These are phyloP conservation scores for Pachyrhynchus sulphureomaculatus DNA, from an alignment of 1,140 invertebrate species.

Conservation along the genomic window DNA sequence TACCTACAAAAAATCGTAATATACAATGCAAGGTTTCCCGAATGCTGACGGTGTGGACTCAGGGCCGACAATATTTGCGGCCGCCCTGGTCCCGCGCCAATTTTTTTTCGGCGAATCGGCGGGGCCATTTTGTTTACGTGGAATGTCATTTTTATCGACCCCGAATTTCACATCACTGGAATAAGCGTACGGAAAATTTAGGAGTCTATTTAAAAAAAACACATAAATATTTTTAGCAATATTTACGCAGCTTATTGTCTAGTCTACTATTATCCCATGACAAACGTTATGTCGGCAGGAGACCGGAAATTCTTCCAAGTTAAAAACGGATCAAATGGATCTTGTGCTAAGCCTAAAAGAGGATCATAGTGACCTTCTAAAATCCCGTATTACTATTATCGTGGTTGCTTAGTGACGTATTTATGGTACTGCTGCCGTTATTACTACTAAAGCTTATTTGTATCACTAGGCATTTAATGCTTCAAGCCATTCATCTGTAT, in stretches of 20 bases:
- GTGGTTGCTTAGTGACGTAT: slow-evolving; percentile 45
- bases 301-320: slow-evolving; percentile 70
- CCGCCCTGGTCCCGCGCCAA: slow-evolving; percentile 50
- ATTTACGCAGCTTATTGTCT: slow-evolving; percentile 62
- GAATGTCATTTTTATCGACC: slow-evolving; percentile 48
- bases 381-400: slow-evolving; percentile 50
- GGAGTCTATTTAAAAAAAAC: neutral
- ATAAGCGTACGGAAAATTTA: slow-evolving; percentile 37
- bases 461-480: slow-evolving; percentile 59
- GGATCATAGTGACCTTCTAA: slow-evolving; percentile 59
- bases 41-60: slow-evolving; percentile 7
- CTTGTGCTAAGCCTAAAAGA: slow-evolving; percentile 61
- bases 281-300: slow-evolving; percentile 54
- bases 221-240: slow-evolving; percentile 11
- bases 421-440: slow-evolving; percentile 30
- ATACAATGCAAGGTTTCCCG: slow-evolving; percentile 12
- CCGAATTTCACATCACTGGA: slow-evolving; percentile 49
- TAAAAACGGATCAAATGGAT: slow-evolving; percentile 71
- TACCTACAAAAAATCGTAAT: neutral
- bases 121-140: slow-evolving; percentile 42
- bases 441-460: slow-evolving; percentile 26
- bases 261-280: slow-evolving; percentile 66
- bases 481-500: slow-evolving; percentile 76
- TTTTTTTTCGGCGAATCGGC: slow-evolving; percentile 41
- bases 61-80: slow-evolving; percentile 5